Conservation (phyloP, 2,888 invertebrate species). For the Uloborus plumipes region DNA sequence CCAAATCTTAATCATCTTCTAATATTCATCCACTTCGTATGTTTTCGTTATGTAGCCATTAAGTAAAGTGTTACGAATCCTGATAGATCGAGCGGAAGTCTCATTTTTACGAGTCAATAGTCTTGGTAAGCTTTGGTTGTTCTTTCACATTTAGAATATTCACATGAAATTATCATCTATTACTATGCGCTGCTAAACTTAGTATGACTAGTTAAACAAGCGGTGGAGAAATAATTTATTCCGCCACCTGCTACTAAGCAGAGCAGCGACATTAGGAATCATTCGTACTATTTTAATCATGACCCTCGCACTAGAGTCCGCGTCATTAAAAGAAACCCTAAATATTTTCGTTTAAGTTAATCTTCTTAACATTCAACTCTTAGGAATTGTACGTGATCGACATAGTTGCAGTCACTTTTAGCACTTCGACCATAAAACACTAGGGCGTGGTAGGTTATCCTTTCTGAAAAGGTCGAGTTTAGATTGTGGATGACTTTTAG, state of each 20-base stretch:
- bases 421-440: slow-evolving; percentile 62
- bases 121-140: too few species aligned
- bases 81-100: too few species aligned
- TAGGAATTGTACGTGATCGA: slow-evolving; percentile 60
- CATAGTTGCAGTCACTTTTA: slow-evolving; percentile 58
- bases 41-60: too few species aligned
- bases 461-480: slow-evolving; percentile 56
- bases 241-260: slow-evolving; percentile 6
- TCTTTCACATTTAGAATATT: too few species aligned
- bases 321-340: slow-evolving; percentile 54
- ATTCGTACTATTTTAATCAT: slow-evolving; percentile 45
- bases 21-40: too few species aligned
- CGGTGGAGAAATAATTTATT: slow-evolving; percentile 17
- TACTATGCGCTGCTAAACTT: background rate
- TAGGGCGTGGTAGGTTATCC: slow-evolving; percentile 62
- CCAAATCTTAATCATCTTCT: too few species aligned
- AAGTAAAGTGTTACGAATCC: too few species aligned
- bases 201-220: slow-evolving; percentile 15
- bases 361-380: slow-evolving; percentile 56
- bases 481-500: slow-evolving; percentile 47
- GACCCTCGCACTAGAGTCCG: slow-evolving; percentile 35
- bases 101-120: too few species aligned
- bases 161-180: too few species aligned
- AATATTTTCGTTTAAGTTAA: slow-evolving; percentile 59
- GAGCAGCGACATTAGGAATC: slow-evolving; percentile 10